Evolutionary conservation across 1,140 invertebrate species (phyloP), one percentile per base, ranked within the genome.

Genomic region (Drosophila miranda): DNA sequence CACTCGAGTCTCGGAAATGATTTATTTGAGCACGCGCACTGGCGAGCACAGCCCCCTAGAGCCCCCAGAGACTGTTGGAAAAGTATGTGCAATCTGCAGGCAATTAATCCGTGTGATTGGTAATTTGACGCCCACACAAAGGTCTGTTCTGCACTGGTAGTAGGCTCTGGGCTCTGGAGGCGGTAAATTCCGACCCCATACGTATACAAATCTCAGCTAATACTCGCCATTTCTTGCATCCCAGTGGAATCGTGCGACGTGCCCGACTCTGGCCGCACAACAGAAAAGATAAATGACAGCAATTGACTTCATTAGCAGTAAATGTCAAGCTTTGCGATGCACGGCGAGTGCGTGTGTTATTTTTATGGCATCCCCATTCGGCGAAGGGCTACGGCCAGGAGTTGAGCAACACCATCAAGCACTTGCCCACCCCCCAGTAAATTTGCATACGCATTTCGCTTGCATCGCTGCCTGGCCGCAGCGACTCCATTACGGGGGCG

Each of bases 11-110:
- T 76, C 28, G 44, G 43, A 77, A 86, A 90, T 90, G 89, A 90
- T 90, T 90, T 90, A 90, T 90, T 90, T 90, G 79, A 89, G 86
- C 89, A 90, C 89, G 89, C 80, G 88, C 87, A 72, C 73, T 87
- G 59, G 60, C 51, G 44, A 38, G 34, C 34, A 13, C 34, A 13
- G 11, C 51, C 63, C 49, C 61, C 54, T 30, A 54, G 67, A 57
- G 53, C 16, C 46, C 43, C 52, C 6, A 34, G 6, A 67, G 64
- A 55, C 50, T 26, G 71, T 55, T 49, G 55, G 30, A 42, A 58
- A 51, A 43, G 43, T 11, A 30, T 59, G n/a, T 54, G 46, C 70
- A 82, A 87, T 87, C 82, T 64, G 51, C 41, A 74, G 60, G 82
- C 78, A 86, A 86, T 87, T 86, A 86, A 86, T 86, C 81, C 81